Evolutionary conservation across 2,888 invertebrate species (phyloP).

Genomic region (Hyles lineata): DNA sequence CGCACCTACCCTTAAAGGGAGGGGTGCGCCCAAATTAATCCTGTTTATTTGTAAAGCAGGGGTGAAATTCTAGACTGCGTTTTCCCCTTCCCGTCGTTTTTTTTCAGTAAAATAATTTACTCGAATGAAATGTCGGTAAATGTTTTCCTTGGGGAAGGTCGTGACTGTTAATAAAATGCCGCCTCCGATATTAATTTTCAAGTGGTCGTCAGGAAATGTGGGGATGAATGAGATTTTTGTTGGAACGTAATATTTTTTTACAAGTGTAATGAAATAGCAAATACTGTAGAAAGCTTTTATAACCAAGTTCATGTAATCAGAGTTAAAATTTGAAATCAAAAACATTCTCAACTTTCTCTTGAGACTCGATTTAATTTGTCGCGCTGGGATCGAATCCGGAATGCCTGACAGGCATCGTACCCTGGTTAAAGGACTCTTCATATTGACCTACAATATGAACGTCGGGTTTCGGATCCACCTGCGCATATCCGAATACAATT

Average conservation of each 20-base stretch:
- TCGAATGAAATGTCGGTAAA: background rate
- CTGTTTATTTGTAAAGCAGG: background rate
- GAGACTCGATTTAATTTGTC: no score
- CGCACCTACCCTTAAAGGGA: background rate
- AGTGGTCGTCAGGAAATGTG: background rate
- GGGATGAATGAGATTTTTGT: background rate
- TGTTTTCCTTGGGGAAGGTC: background rate
- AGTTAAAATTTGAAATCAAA: no score
- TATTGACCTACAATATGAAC: no score
- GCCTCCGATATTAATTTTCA: background rate
- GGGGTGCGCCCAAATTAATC: slow-evolving; percentile 7
- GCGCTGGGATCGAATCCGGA: no score
- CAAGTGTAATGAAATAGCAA: no score
- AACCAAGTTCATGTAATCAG: no score
- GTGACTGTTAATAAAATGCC: slow-evolving; percentile 6
- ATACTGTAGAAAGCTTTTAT: no score
- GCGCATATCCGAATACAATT: no score
- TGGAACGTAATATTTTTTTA: background rate
- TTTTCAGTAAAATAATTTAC: background rate
- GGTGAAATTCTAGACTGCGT: slow-evolving; percentile 3
- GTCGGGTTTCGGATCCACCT: no score
- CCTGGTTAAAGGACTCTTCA: no score
- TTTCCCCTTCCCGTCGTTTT: background rate
- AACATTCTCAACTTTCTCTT: no score
- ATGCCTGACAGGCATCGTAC: no score